These are phyloP conservation scores for Sebastes fasciatus DNA, from an alignment of 2,113 vertebrate species.

Conservation along the genomic window DNA sequence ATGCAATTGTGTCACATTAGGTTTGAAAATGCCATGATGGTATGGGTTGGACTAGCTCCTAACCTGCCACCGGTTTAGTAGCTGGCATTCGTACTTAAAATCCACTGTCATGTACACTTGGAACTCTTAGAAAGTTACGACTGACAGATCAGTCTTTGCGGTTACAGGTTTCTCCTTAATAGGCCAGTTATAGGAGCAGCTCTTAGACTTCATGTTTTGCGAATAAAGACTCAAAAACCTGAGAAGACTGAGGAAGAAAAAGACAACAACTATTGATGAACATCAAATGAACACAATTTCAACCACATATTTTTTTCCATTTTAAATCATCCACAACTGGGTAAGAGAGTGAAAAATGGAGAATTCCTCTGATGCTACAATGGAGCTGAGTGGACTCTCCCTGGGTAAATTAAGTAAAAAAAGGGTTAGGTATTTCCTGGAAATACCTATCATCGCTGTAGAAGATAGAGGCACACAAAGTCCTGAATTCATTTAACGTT, in stretches of 20 bases:
- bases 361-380: background rate
- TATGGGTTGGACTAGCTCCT: background rate
- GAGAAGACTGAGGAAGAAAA: background rate
- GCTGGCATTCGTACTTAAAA: background rate
- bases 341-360: background rate
- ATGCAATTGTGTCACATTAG: background rate
- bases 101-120: background rate
- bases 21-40: background rate
- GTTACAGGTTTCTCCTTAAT: background rate
- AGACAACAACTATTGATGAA: background rate
- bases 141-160: background rate
- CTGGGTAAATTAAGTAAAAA: background rate
- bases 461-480: slow-evolving; percentile 12
- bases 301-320: background rate
- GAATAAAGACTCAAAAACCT: background rate
- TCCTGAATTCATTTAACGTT: slow-evolving; percentile 25
- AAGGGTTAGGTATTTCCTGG: background rate
- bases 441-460: background rate
- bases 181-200: no score
- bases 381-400: background rate
- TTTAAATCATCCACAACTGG: slow-evolving; percentile 3
- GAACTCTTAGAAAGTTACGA: background rate
- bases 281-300: background rate
- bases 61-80: background rate
- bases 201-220: background rate